Base-by-base conservation (phyloP, 2,113 vertebrate genomes). In the Equus przewalskii region DNA sequence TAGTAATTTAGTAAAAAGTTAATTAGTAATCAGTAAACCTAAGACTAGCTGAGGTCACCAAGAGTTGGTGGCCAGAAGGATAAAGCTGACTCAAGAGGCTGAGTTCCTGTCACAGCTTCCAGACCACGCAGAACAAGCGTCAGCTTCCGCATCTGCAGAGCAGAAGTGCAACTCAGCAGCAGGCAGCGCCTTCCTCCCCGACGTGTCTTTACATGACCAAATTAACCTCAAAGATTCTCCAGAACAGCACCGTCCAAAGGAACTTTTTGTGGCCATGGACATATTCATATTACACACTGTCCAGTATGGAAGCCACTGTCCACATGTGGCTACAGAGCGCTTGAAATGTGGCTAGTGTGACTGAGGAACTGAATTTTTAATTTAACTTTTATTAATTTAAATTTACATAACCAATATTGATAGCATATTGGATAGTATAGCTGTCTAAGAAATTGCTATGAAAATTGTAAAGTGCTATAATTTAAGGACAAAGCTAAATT, bases 401-500 rank as follows among this genome's bases (percentile, higher is more conserved):
- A 89, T 67, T 62, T 65, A 80, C 73, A 73, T 11, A 72, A 62
- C 22, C 80, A 58, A 8, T 60, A 10, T 58, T 36, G 28, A 75
- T 6, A 78, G 65, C 36, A 19, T 82, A n/a, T 41, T 62, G n/a
- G 56, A 70, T 14, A 60, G 36, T 56, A 4, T 26, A 64, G 30
- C 69, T 56, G 64, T 72, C 41, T 21, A 96, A 81, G 46, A 80
- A 89, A 88, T 49, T 64, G 75, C 76, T 85, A n/a, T n/a, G 72
- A 54, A 82, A 84, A 80, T 33, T 41, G 81, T 58, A 22, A 96
- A 78, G 41, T 67, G 36, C 36, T 82, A 6, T 75, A 92, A 73
- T 44, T 19, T 4, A 80, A 85, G 15, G 13, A 41, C n/a, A 60
- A 60, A 91, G 90, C 28, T 90, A 80, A 88, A 84, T 30, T 62